Base-by-base conservation (phyloP, 2,888 invertebrate genomes). In the Philopedon plagiatum region DNA sequence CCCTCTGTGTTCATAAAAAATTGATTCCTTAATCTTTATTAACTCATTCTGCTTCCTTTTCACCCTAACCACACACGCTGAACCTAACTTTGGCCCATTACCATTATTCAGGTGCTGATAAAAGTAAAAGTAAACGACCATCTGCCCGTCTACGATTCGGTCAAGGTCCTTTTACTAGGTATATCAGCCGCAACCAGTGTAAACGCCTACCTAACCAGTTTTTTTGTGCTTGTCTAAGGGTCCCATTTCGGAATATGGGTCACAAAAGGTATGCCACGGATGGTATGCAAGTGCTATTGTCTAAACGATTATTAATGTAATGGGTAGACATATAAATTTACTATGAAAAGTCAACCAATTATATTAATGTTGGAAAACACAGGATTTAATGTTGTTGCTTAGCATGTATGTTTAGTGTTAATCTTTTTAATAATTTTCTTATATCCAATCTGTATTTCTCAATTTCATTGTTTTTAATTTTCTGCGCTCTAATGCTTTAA, bases 71-170 rank as follows among this genome's bases (percentile, higher is more conserved):
- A 46, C 9, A n/a, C 21, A 23, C n/a, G 18, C 46, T 23, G 11
- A n/a, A 4, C 21, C 46, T 11, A 23, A 11, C 23, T 46, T 46
- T 9, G 46, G 11, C 23, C 46, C 46, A 46, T 21, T 46, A 46
- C 21, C 21, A 46, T 23, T 46, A 23, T 46, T 46, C 46, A 21
- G 46, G 46, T 46, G 46, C 19, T 18, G 39, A 39, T 39, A 64
- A 65, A 49, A 65, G 41, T 44, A 65, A 56, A 57, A 56, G 57
- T 65, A 44, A 57, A 44, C 54, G 44, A 65, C 39, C 65, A 65
- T 65, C 65, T 65, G 65, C 65, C 51, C n/a, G 51, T 51, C 51
- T 51, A 51, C 9, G 51, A 51, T 13, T 54, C 54, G 64, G 64
- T 64, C 54, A 54, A 54, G 64, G 51, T 54, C 15, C 23, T 51